Percentiles rank a stretch among this genome's conserved stretches.
Conservation (phyloP, 2,888 invertebrate species). For the Timema cristinae region DNA sequence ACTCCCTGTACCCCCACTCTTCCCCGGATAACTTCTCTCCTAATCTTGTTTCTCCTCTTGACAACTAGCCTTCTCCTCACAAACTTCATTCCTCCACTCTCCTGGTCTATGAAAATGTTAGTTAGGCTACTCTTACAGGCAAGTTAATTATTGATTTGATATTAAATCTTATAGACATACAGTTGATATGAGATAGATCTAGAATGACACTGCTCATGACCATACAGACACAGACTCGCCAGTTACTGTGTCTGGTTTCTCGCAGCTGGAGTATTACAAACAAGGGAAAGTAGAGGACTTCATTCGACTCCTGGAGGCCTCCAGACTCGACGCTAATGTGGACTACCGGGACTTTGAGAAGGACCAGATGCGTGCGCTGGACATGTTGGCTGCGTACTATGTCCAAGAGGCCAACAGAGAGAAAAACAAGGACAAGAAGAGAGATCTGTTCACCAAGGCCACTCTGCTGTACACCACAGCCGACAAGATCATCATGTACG, state of each 20-base stretch:
- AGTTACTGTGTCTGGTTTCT: not conserved
- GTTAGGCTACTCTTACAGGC: too few species aligned
- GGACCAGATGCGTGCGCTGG: conserved; percentile 96
- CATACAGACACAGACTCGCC: too few species aligned
- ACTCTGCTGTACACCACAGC: conserved; percentile 97
- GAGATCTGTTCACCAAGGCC: conserved; percentile 93
- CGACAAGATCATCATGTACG: conserved; percentile 99
- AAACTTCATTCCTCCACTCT: too few species aligned
- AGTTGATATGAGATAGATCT: too few species aligned
- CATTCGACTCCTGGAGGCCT: conserved; percentile 87
- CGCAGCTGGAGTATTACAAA: conserved; percentile 93
- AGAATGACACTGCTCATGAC: too few species aligned
- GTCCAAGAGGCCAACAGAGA: conserved; percentile 94
- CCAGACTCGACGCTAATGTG: conserved; percentile 78
- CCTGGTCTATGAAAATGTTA: too few species aligned
- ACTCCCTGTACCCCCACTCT: too few species aligned
- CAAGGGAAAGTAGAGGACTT: conserved; percentile 90
- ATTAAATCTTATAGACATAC: too few species aligned
- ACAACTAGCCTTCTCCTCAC: too few species aligned
- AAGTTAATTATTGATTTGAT: too few species aligned
- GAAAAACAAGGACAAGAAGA: conserved; percentile 89
- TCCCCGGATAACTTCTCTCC: too few species aligned
- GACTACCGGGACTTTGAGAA: conserved; percentile 89
- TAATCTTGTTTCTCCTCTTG: too few species aligned
- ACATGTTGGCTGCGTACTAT: conserved; percentile 97